Percentiles rank a stretch among this genome's conserved stretches.
These are phyloP conservation scores for Apodemia mormo DNA, from an alignment of 2,888 invertebrate species.

Conservation along the genomic window DNA sequence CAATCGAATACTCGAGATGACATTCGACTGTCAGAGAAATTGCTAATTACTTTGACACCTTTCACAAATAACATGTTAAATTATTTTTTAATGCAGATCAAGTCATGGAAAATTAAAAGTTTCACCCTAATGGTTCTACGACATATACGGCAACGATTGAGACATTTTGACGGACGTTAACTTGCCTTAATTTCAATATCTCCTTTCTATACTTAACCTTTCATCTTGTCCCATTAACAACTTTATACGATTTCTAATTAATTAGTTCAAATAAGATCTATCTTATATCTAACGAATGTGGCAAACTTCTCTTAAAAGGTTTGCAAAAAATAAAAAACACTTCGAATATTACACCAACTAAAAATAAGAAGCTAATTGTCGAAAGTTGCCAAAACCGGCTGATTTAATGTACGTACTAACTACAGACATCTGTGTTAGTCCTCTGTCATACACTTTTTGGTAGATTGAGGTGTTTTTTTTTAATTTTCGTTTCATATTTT, in stretches of 20 bases:
- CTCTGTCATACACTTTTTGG: no score
- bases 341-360: no score
- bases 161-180: constrained; percentile 14
- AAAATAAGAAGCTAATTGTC: no score
- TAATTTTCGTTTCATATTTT: no score
- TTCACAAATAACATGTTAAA: constrained; percentile 13
- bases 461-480: no score
- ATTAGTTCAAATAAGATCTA: not conserved
- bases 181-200: constrained; percentile 11
- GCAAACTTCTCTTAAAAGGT: not conserved
- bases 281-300: not conserved
- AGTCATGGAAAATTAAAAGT: constrained; percentile 10
- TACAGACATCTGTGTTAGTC: no score
- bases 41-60: constrained; percentile 19
- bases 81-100: constrained; percentile 13
- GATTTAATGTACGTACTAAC: no score
- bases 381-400: no score
- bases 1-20: constrained; percentile 9
- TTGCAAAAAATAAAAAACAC: not conserved
- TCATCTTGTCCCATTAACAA: constrained; percentile 14
- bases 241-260: constrained; percentile 14
- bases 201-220: constrained; percentile 17
- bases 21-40: constrained; percentile 23
- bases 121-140: constrained; percentile 14
- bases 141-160: constrained; percentile 11